Percentiles rank a stretch among this genome's conserved stretches.
These are phyloP conservation scores for Strongylocentrotus purpuratus DNA, from an alignment of 35 echinoderm and acorn worm species.

Conservation along the genomic window DNA sequence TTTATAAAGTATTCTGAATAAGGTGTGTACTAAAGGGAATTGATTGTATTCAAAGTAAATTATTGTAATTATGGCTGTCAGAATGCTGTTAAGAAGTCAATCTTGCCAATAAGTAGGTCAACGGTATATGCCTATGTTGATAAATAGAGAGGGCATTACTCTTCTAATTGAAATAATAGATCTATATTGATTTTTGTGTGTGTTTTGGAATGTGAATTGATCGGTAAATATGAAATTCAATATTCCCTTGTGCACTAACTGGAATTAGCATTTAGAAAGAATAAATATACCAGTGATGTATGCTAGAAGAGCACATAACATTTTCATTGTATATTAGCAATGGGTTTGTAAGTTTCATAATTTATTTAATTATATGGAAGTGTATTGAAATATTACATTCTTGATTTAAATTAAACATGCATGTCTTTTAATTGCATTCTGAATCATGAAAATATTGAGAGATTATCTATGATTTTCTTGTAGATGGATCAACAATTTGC, in stretches of 20 bases:
- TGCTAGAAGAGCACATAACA: not conserved
- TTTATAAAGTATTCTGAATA: no score
- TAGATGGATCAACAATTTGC: no score
- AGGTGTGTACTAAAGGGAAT: no score
- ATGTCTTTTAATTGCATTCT: no score
- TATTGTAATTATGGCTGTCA: not conserved
- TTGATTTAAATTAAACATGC: no score
- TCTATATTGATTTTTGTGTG: not conserved
- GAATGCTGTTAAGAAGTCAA: not conserved
- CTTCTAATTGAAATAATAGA: not conserved
- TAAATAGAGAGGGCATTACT: not conserved
- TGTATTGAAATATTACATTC: not conserved
- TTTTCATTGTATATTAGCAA: not conserved
- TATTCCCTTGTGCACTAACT: not conserved
- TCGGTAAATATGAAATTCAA: not conserved
- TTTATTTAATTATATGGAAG: not conserved
- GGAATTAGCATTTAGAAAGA: not conserved
- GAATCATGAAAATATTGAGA: no score
- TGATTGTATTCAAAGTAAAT: not conserved
- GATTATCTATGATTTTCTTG: no score
- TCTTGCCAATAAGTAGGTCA: not conserved
- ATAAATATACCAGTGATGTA: not conserved
- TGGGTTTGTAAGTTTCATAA: not conserved
- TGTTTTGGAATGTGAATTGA: conserved; percentile 2
- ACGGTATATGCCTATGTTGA: not conserved